A percentile compares a stretch with the other conserved stretches of the same genome.
Conservation (phyloP, 2,797 vertebrate species). For the Sylvia borin region DNA sequence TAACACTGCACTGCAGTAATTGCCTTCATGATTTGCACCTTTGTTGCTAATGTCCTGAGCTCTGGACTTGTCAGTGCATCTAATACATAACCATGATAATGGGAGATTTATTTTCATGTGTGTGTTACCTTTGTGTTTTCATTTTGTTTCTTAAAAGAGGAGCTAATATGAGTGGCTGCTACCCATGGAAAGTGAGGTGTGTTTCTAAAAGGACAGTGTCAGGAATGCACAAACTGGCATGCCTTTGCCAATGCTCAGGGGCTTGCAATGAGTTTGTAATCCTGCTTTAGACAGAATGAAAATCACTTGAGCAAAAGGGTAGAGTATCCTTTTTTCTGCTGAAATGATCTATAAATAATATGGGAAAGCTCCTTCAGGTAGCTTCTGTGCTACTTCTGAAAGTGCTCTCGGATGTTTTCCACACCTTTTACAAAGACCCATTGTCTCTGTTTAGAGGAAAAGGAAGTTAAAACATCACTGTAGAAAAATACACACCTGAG, state of each 20-base stretch:
- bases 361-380: not conserved
- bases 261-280: not conserved
- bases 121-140: not conserved
- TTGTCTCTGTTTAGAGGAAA: not conserved
- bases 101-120: not conserved
- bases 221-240: not conserved
- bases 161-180: not conserved
- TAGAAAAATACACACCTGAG: not conserved
- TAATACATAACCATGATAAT: not conserved
- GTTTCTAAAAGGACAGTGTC: not conserved
- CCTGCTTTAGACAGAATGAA: not conserved
- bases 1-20: not conserved
- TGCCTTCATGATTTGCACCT: not conserved
- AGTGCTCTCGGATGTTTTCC: not conserved
- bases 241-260: not conserved
- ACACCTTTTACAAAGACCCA: not conserved
- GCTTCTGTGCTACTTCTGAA: not conserved
- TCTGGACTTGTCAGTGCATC: not conserved
- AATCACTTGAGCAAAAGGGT: not conserved
- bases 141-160: not conserved
- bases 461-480: not conserved
- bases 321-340: not conserved
- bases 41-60: not conserved
- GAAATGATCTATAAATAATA: not conserved
- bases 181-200: not conserved